Evolutionary conservation across 1,140 invertebrate species (phyloP), one percentile per base, ranked within the genome.

Genomic region (Euschistus heros): DNA sequence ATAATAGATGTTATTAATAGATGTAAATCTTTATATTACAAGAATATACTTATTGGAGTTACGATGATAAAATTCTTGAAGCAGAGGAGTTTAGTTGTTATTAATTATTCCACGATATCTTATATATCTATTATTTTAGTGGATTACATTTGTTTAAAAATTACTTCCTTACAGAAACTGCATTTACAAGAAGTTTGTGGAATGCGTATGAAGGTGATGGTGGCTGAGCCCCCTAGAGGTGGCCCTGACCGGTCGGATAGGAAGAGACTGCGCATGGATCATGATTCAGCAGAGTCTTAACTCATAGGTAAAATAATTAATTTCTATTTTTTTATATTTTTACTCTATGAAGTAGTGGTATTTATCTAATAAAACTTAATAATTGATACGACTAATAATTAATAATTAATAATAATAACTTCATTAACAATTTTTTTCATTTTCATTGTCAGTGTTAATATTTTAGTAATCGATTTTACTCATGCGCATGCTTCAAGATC

Each of bases 121-220:
- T n/a, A n/a, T n/a, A n/a, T n/a, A n/a, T n/a, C n/a, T n/a, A n/a
- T n/a, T n/a, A n/a, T n/a, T n/a, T n/a, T n/a, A n/a, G n/a, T n/a
- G n/a, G n/a, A n/a, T n/a, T 30, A 30, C 7, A 30, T 30, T 4
- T 30, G 27, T 30, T 30, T 7, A 4, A 30, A 30, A 47, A 17
- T 4, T 3, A 18, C 10, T 42, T 69, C 30, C 68, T 74, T 73
- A 8, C 66, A 87, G 81, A 76, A 75, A 20, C 75, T 92, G 10
- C 89, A 97, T 74, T 91, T 90, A 4, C 87, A 90, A 66, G 86
- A 89, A 72, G 81, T 94, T 62, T 86, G 82, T 75, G 91, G 91
- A 1, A 84, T 88, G 15, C 80, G 87, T 65, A 73, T 93, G 37
- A 92, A 94, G 76, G 93, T 96, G 6, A 80, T 95, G 73, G 86